phyloP scores from a whole-genome alignment of 1,140 invertebrate genomes.

The Papilio dardanus region DNA sequence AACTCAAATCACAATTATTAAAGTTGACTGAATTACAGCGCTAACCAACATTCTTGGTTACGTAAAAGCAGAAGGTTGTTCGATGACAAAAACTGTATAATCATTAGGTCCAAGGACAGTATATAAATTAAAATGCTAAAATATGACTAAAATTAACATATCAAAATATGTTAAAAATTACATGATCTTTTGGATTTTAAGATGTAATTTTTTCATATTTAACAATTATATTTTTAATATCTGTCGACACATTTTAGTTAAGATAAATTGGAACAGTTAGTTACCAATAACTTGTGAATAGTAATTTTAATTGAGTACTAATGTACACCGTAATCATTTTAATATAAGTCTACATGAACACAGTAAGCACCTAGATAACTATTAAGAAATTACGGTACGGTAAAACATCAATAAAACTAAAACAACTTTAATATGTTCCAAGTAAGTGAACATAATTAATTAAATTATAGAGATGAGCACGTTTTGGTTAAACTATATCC shows the following conservation, averaged over 20 bases:
- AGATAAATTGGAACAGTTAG: no score
- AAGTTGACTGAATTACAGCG: background rate
- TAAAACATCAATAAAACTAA: background rate
- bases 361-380: no score
- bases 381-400: no score
- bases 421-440: background rate
- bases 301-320: no score
- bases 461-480: background rate
- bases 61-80: background rate
- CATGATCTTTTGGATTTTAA: background rate
- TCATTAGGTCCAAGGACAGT: background rate
- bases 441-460: background rate
- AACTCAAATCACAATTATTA: background rate
- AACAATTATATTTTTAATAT: no score
- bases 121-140: background rate
- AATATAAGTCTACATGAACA: background rate
- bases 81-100: background rate
- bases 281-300: no score
- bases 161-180: background rate
- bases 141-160: background rate
- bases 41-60: background rate
- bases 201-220: no score
- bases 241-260: no score
- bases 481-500: background rate
- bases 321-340: no score